Conservation (phyloP, 2,888 invertebrate species). For the Cristatella mucedo region DNA sequence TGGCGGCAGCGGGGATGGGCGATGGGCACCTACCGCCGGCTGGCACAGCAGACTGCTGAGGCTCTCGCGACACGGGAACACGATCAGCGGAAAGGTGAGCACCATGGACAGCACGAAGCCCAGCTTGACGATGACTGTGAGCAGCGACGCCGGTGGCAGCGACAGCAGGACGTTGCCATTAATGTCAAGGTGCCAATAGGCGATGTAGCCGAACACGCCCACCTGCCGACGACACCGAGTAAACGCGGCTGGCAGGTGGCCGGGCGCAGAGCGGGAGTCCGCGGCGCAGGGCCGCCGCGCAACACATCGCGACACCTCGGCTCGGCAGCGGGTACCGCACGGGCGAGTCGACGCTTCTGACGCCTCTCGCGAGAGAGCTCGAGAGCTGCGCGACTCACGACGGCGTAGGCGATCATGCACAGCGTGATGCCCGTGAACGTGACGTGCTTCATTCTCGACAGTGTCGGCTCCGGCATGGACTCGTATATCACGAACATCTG, state of each 20-base stretch:
- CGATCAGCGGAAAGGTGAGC: slow-evolving; percentile 86
- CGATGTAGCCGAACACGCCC: slow-evolving; percentile 81
- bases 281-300: too few relatives aligned
- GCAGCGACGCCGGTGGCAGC: slow-evolving; percentile 67
- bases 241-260: too few relatives aligned
- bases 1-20: too few relatives aligned
- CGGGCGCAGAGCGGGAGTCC: not conserved
- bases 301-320: too few relatives aligned
- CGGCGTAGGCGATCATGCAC: slow-evolving; percentile 70
- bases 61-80: slow-evolving; percentile 87
- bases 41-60: slow-evolving; percentile 75
- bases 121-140: slow-evolving; percentile 76
- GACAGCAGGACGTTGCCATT: slow-evolving; percentile 77
- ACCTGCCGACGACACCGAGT: slow-evolving; percentile 45
- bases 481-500: slow-evolving; percentile 63
- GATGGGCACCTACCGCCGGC: slow-evolving; percentile 52
- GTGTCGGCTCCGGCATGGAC: slow-evolving; percentile 64
- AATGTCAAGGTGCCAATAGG: slow-evolving; percentile 49
- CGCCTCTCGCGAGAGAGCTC: too few relatives aligned
- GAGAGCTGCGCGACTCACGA: slow-evolving; percentile 31
- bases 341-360: too few relatives aligned
- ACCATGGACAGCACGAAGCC: slow-evolving; percentile 87
- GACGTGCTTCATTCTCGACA: slow-evolving; percentile 73
- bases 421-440: slow-evolving; percentile 76
- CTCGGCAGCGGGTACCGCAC: too few relatives aligned